Conservation (phyloP, 2,797 vertebrate species). For the Cynopterus sphinx region DNA sequence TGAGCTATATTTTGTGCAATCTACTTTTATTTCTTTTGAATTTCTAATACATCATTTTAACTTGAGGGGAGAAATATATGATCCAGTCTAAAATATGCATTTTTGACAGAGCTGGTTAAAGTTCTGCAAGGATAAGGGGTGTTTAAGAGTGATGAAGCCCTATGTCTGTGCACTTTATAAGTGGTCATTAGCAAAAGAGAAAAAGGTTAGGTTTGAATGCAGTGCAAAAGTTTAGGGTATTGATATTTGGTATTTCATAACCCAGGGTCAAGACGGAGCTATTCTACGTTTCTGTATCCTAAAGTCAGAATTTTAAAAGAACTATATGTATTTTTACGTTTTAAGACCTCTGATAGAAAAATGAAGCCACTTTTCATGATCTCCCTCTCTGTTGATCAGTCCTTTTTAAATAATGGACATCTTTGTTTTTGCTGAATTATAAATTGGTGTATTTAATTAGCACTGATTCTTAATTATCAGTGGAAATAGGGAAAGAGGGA, state of each 20-base stretch:
- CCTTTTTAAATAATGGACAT: background rate
- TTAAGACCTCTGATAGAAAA: background rate
- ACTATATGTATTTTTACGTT: background rate
- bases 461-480: background rate
- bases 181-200: background rate
- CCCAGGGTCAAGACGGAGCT: background rate
- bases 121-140: background rate
- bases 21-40: constrained; percentile 43
- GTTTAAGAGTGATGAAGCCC: background rate
- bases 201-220: background rate
- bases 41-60: background rate
- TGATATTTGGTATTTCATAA: background rate
- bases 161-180: background rate
- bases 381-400: background rate
- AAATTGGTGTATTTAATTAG: background rate
- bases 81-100: background rate
- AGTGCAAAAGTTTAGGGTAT: background rate
- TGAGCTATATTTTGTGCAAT: constrained; percentile 2
- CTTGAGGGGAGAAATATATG: background rate
- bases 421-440: background rate
- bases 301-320: background rate
- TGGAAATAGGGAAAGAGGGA: background rate
- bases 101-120: constrained; percentile 33
- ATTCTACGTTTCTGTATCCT: background rate
- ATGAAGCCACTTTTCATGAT: background rate